Conservation (phyloP, 2,888 invertebrate species). For the Drosophila cracens region DNA sequence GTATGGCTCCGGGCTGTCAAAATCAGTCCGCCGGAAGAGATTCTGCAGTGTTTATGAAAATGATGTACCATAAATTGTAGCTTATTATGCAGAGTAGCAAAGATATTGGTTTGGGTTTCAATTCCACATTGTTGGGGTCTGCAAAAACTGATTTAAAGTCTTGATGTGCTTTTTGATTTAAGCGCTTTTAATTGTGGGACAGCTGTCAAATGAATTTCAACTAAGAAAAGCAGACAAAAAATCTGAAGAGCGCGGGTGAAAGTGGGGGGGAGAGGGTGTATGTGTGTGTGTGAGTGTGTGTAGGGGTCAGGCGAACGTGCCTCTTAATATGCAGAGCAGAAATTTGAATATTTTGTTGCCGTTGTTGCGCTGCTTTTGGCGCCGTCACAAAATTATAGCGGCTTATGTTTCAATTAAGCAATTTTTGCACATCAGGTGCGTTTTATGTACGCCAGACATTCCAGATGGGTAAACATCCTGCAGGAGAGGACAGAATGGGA, state of each 20-base stretch:
- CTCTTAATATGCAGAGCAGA: constrained; percentile 66
- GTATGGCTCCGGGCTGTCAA: constrained; percentile 15
- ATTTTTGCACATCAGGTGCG: constrained; percentile 77
- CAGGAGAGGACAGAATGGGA: constrained; percentile 1
- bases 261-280: neutral
- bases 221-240: constrained; percentile 18
- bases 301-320: constrained; percentile 45
- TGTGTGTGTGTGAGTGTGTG: too few species aligned
- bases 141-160: constrained; percentile 10
- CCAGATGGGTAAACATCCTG: constrained; percentile 42
- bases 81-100: neutral
- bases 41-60: constrained; percentile 18
- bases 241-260: neutral
- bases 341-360: constrained; percentile 71
- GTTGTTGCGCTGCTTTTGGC: constrained; percentile 23
- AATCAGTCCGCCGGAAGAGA: constrained; percentile 44
- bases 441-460: constrained; percentile 64
- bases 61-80: constrained; percentile 5
- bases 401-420: constrained; percentile 81
- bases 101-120: neutral
- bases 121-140: neutral
- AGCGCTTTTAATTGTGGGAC: constrained; percentile 63
- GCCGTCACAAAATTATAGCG: constrained; percentile 64
- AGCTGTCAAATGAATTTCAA: constrained; percentile 25
- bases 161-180: constrained; percentile 53